Percentiles rank a stretch among this genome's conserved stretches.
Evolutionary conservation across 2,113 vertebrate species (phyloP).

Genomic region (Microcebus jonahi): DNA sequence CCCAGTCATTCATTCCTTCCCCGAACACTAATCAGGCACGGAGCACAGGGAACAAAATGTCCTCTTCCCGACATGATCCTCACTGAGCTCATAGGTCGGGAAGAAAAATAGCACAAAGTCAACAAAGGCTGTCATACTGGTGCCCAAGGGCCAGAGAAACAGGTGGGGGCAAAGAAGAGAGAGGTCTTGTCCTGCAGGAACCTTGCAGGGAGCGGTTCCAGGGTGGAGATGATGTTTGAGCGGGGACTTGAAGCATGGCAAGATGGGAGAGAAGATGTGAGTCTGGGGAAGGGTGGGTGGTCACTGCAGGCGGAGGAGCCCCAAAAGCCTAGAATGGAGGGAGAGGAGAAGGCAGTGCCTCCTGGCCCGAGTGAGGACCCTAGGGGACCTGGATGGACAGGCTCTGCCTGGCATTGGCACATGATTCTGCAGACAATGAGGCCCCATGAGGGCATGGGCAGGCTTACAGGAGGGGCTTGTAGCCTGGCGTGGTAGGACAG

Average conservation of each 20-base stretch:
- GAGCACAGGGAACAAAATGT: neutral
- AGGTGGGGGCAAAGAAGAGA: neutral
- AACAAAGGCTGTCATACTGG: rapidly evolving
- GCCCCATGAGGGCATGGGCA: too few species aligned
- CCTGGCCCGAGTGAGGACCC: too few species aligned
- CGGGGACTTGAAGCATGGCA: neutral
- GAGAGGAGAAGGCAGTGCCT: rapidly evolving
- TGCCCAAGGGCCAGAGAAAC: too few species aligned
- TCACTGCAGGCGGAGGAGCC: neutral
- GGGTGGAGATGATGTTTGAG: neutral
- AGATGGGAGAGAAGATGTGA: neutral
- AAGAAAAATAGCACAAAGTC: neutral
- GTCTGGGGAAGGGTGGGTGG: neutral
- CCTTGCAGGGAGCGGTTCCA: neutral
- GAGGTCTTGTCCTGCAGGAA: rapidly evolving
- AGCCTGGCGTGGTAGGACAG: neutral
- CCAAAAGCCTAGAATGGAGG: neutral
- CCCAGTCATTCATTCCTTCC: neutral
- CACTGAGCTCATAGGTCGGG: neutral
- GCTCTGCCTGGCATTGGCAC: too few species aligned
- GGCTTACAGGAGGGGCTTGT: too few species aligned
- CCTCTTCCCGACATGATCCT: neutral
- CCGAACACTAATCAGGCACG: neutral
- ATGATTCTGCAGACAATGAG: neutral
- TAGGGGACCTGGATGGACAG: neutral